Conservation (phyloP, 2,797 vertebrate genomes). For the Hyperoplus lanceolatus region DNA sequence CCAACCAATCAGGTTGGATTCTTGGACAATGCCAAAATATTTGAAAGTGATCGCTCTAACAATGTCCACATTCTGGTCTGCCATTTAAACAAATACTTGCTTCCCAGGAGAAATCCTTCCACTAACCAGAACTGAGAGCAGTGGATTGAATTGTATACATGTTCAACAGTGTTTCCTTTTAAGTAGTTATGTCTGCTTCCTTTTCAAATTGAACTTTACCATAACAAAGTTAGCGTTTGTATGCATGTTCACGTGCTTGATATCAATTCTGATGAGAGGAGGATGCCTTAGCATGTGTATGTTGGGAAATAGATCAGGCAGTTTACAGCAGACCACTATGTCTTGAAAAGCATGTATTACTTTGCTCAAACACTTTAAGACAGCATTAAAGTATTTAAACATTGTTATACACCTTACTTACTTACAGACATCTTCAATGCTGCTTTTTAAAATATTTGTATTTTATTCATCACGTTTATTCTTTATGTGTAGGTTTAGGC, state of each 20-base stretch:
- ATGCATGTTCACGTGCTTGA: neutral
- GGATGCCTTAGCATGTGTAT: neutral
- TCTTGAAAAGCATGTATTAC: no score
- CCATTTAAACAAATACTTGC: neutral
- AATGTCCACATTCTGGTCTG: neutral
- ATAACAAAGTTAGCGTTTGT: neutral
- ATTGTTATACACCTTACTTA: neutral
- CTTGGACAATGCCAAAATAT: conserved; percentile 1
- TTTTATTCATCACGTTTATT: neutral
- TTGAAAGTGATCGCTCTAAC: neutral
- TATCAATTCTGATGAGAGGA: neutral
- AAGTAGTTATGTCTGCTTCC: neutral
- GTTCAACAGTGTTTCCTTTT: neutral
- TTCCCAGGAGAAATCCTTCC: neutral
- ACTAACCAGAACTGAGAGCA: neutral
- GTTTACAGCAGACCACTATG: no score
- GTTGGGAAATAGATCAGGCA: neutral
- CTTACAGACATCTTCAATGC: neutral
- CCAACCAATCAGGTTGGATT: neutral
- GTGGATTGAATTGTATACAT: neutral
- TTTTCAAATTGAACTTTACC: neutral
- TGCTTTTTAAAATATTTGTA: neutral
- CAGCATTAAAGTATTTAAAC: neutral
- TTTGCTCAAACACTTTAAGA: neutral
- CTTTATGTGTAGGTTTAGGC: neutral